Evolutionary conservation across 2,113 vertebrate species (phyloP).

Genomic region (Cichladusa arquata): DNA sequence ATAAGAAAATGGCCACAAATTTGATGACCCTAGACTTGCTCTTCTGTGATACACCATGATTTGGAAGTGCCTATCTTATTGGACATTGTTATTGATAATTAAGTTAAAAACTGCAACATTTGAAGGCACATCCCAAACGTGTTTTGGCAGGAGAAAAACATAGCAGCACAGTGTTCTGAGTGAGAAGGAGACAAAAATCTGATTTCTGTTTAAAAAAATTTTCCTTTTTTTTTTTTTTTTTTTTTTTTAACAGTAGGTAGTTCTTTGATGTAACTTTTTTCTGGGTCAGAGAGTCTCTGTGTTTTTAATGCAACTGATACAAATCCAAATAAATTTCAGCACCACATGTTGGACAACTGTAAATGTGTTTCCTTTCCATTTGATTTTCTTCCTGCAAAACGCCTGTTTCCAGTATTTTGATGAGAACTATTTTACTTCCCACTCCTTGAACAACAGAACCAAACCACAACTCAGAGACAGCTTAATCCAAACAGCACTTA

Average conservation of each 20-base stretch:
- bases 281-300: not conserved
- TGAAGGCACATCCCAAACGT: no score
- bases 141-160: no score
- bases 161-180: no score
- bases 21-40: not conserved
- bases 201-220: not conserved
- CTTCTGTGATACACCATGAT: not conserved
- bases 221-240: no score
- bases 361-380: not conserved
- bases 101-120: not conserved
- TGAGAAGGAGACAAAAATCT: no score
- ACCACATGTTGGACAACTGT: not conserved
- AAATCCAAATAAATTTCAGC: not conserved
- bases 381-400: not conserved
- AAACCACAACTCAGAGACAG: not conserved
- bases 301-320: not conserved
- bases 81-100: not conserved
- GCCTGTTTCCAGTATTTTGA: not conserved
- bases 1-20: not conserved
- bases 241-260: not conserved
- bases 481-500: not conserved
- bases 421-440: not conserved
- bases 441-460: not conserved
- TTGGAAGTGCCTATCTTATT: not conserved
- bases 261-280: slow-evolving; percentile 11